Conservation (phyloP, 2,888 invertebrate species). For the Platycheirus albimanus region DNA sequence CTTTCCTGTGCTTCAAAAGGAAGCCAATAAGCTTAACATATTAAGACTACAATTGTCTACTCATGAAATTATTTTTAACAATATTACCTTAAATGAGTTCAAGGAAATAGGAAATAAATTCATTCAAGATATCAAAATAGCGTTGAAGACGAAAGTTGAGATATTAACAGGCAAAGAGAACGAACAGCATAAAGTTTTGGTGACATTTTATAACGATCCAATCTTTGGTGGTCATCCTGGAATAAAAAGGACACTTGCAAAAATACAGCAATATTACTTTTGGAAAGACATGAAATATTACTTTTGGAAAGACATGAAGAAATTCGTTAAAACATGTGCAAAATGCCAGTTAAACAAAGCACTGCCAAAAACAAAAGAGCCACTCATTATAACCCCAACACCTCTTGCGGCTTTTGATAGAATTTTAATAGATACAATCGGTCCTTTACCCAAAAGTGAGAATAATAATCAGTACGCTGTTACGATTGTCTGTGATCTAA, state of each 20-base stretch:
- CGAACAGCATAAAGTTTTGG: conserved; percentile 10
- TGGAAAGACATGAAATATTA: conserved; percentile 31
- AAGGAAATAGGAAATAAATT: conserved; percentile 33
- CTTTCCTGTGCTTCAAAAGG: conserved; percentile 42
- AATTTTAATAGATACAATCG: conserved; percentile 32
- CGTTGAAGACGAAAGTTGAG: conserved; percentile 27
- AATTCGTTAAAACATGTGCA: conserved; percentile 31
- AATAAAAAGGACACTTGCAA: conserved; percentile 14
- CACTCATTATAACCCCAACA: conserved; percentile 30
- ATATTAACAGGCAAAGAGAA: neutral
- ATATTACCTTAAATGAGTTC: conserved; percentile 26
- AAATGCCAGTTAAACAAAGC: conserved; percentile 33
- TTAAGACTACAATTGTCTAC: conserved; percentile 30
- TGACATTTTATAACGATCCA: conserved; percentile 29
- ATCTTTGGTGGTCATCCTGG: conserved; percentile 16
- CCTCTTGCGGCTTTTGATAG: conserved; percentile 38
- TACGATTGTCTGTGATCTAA: conserved; percentile 43
- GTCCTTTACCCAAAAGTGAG: conserved; percentile 27
- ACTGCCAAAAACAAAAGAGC: conserved; percentile 20
- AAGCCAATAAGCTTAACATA: conserved; percentile 32
- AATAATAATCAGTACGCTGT: conserved; percentile 38
- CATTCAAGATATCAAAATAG: conserved; percentile 13
- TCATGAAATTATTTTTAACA: conserved; percentile 19
- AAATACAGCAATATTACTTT: conserved; percentile 24
- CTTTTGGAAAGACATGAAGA: conserved; percentile 27